Base-by-base conservation (phyloP, 2,797 vertebrate genomes). In the Spatula versicolor region DNA sequence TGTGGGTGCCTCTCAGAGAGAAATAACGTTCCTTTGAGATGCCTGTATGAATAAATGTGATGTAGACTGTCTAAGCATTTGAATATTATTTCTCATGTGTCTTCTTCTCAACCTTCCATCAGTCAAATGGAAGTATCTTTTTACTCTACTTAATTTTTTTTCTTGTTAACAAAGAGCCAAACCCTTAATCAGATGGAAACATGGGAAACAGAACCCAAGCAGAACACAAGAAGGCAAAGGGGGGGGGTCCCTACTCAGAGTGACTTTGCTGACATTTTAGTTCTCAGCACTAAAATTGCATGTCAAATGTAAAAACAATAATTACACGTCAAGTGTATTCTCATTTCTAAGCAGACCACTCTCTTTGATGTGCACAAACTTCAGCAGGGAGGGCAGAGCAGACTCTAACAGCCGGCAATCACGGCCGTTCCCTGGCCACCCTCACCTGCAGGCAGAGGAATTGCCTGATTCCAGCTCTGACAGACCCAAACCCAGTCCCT, bases 241-340 rank as follows among this genome's bases (percentile, higher is more conserved):
- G 0, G 0, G 1, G 7, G 3, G 6, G 37, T 6, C 3, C 7
- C 11, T 48, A 15, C 35, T 35, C 60, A 7, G 2, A 48, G 26
- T 25, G 33, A 26, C 41, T 59, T 39, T 59, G 31, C 25, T 41
- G 52, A 18, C 39, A 50, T 86, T 72, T 59, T 43, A 5, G 20
- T 45, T 31, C 62, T 77, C 66, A n/a, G n/a, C 26, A 30, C 33
- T 48, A 4, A 48, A 46, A 46, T 46, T 46, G 20, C 45, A 46
- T 21, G 45, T 46, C 45, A 46, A 46, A 46, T 46, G 45, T 46
- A 45, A 46, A 46, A 46, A 46, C 12, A 21, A 19, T 19, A 43
- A 48, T 23, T 48, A 48, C 46, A 48, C 31, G 11, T 35, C 21
- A 26, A 58, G 8, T 31, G 5, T 28, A 63, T 22, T 13, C 66